phyloP scores from a whole-genome alignment of 2,888 invertebrate genomes.

The Ctenicera cuprea region DNA sequence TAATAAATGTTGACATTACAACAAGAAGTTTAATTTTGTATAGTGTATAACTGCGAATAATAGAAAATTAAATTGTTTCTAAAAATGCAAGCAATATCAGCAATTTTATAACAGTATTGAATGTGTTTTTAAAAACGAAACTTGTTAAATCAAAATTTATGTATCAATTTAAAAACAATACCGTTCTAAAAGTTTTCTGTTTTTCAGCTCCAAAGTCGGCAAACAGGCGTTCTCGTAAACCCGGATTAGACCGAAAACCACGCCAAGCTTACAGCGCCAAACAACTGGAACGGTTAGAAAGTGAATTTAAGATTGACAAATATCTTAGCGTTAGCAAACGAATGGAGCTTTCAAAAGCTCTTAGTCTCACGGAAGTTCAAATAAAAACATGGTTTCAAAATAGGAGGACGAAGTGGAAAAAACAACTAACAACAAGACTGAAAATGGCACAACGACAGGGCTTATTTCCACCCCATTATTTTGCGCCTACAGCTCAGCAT shows the following conservation, averaged over 20 bases:
- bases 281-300: slow-evolving; percentile 92
- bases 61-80: too few species aligned
- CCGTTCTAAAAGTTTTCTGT: neutral
- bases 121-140: too few species aligned
- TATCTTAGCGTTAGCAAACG: slow-evolving; percentile 97
- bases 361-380: slow-evolving; percentile 94
- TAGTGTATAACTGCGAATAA: too few species aligned
- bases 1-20: too few species aligned
- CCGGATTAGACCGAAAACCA: slow-evolving; percentile 94
- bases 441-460: slow-evolving; percentile 93
- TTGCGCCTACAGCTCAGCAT: slow-evolving; percentile 77
- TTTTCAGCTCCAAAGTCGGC: slow-evolving; percentile 85
- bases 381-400: slow-evolving; percentile 99
- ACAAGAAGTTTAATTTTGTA: too few species aligned
- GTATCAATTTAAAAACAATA: too few species aligned
- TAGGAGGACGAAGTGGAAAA: slow-evolving; percentile 97
- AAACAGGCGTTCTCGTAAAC: slow-evolving; percentile 87
- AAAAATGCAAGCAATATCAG: too few species aligned
- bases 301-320: slow-evolving; percentile 96
- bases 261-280: slow-evolving; percentile 97
- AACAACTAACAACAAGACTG: slow-evolving; percentile 92
- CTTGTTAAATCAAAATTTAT: too few species aligned
- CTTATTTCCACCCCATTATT: slow-evolving; percentile 82
- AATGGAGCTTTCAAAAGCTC: slow-evolving; percentile 92
- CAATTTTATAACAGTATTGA: too few species aligned